Evolutionary conservation across 2,888 invertebrate genomes (phyloP), one percentile per base, ranked within the genome.

Genomic region (Halictus quadricinctus): DNA sequence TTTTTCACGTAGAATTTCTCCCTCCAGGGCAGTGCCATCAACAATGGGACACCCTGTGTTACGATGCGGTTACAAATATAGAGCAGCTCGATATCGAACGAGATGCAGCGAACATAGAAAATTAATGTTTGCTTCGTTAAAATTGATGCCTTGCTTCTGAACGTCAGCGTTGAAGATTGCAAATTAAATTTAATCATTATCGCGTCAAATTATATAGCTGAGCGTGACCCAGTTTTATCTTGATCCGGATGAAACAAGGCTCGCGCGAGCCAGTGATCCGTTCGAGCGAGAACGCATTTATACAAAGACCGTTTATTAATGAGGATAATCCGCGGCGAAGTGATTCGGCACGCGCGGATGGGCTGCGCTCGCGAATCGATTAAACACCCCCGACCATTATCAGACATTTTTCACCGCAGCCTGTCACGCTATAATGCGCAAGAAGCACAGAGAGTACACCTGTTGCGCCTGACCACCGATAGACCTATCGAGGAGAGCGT

Each of bases 401-500:
- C 84, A 79, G 79, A 58, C 64, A 84, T 72, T 81, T 84, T 76
- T 76, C 48, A 72, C 29, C 72, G 54, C 75, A 5, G 79, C n/a
- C 79, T 84, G 79, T 79, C 84, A 79, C 85, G 79, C 64, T 72
- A 79, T 75, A 79, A 83, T 76, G 85, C 77, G 77, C 77, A 87
- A 88, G 85, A 66, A 83, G 85, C 80, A 80, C 75, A 85, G 88
- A 85, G 87, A 83, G 76, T 91, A 82, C 91, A 90, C 91, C 90
- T 90, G 90, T 90, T 90, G 90, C 90, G 73, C 81, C 76, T 25
- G 81, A 80, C 86, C 87, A 84, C 85, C 89, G 86, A 88, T 88
- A 89, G 88, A 90, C 84, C 90, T 88, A 88, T 88, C 86, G 82
- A 80, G 64, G 7, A 80, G 72, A 82, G 84, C 76, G 79, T 84